phyloP scores from a whole-genome alignment of 2,797 vertebrate species.

The Pangasius larnaudii region DNA sequence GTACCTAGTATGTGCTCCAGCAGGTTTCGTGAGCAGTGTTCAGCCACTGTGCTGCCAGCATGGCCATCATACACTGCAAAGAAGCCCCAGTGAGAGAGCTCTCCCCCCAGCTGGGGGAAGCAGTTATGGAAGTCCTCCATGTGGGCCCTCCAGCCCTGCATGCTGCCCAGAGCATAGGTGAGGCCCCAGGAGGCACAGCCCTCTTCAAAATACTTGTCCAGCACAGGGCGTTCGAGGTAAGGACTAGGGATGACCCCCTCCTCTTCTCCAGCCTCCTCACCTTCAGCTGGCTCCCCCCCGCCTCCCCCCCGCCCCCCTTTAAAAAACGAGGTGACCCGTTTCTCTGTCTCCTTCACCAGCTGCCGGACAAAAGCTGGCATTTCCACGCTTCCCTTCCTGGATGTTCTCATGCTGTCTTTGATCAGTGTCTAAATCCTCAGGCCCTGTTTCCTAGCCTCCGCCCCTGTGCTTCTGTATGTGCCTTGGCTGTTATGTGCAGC shows the following conservation, averaged over 20 bases:
- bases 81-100: constrained; percentile 79
- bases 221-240: constrained; percentile 76
- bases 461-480: constrained; percentile 40
- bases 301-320: constrained; percentile 73
- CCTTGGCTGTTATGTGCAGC: constrained; percentile 56
- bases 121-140: constrained; percentile 86
- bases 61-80: constrained; percentile 84
- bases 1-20: constrained; percentile 75
- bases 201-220: constrained; percentile 78
- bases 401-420: constrained; percentile 71
- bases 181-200: constrained; percentile 72
- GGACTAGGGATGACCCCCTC: constrained; percentile 73
- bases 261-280: constrained; percentile 67
- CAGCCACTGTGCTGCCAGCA: constrained; percentile 77
- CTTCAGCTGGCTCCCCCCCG: constrained; percentile 63
- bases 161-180: constrained; percentile 78
- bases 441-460: constrained; percentile 36
- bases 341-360: constrained; percentile 81
- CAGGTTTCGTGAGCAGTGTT: constrained; percentile 79
- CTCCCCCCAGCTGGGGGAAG: constrained; percentile 73
- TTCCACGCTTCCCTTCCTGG: constrained; percentile 76
- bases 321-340: constrained; percentile 81
- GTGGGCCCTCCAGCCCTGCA: constrained; percentile 84
- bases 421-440: constrained; percentile 20
- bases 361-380: constrained; percentile 80